Conservation (phyloP, 2,888 invertebrate species). For the Agrypnus murinus region DNA sequence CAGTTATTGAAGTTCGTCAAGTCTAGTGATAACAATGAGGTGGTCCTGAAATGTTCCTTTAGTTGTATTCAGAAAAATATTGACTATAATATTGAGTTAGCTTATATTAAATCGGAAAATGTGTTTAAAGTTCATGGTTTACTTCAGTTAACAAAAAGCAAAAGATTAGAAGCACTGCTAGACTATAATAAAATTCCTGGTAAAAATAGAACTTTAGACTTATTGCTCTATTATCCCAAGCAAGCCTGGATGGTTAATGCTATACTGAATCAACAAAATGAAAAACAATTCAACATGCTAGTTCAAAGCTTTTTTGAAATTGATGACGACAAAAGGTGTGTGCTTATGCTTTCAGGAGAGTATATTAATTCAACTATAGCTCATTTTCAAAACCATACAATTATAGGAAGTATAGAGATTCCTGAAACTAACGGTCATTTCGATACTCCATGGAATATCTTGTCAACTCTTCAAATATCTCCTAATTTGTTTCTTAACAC, state of each 20-base stretch:
- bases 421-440: slow-evolving; percentile 36
- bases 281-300: slow-evolving; percentile 24
- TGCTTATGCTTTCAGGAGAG: slow-evolving; percentile 49
- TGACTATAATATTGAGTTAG: slow-evolving; percentile 51
- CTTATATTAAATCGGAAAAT: slow-evolving; percentile 46
- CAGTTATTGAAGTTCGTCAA: slow-evolving; percentile 53
- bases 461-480: slow-evolving; percentile 52
- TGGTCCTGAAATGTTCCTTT: slow-evolving; percentile 50
- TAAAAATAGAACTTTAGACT: slow-evolving; percentile 41
- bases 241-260: slow-evolving; percentile 52
- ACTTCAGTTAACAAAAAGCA: slow-evolving; percentile 51
- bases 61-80: slow-evolving; percentile 52
- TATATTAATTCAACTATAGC: slow-evolving; percentile 53
- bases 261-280: slow-evolving; percentile 32
- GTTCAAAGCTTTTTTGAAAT: slow-evolving; percentile 40
- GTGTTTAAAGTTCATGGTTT: slow-evolving; percentile 46
- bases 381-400: slow-evolving; percentile 51
- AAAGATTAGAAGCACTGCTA: slow-evolving; percentile 51
- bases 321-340: slow-evolving; percentile 24
- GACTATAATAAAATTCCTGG: slow-evolving; percentile 43
- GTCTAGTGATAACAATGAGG: slow-evolving; percentile 38
- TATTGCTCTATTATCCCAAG: slow-evolving; percentile 55
- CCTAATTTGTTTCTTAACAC: slow-evolving; percentile 53
- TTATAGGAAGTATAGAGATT: slow-evolving; percentile 51
- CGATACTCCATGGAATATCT: slow-evolving; percentile 53